Conservation (phyloP, 2,113 vertebrate genomes). For the Thalassarche chlororhynchos region DNA sequence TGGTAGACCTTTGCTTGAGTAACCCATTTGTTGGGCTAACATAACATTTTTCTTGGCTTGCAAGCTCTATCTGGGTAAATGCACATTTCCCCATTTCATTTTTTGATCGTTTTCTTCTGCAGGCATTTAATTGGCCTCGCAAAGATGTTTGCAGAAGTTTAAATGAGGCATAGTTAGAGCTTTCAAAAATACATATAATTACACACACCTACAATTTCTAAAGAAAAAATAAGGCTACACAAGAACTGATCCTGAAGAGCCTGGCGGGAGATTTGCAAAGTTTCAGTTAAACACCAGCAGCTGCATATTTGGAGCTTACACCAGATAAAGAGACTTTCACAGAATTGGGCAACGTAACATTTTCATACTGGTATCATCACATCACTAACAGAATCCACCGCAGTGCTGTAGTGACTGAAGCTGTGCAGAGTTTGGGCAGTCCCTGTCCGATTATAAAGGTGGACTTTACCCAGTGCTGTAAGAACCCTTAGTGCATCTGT, state of each 20-base stretch:
- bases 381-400: not conserved
- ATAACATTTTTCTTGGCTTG: slow-evolving; percentile 81
- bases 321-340: not conserved
- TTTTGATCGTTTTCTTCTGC: slow-evolving; percentile 70
- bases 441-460: fast-evolving
- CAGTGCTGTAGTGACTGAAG: not conserved
- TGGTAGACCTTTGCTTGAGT: slow-evolving; percentile 72
- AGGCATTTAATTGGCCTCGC: slow-evolving; percentile 72
- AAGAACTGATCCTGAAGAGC: slow-evolving; percentile 45
- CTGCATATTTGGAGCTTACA: not conserved
- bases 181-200: slow-evolving; percentile 74
- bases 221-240: slow-evolving; percentile 60
- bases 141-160: slow-evolving; percentile 72
- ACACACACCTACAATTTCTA: slow-evolving; percentile 64
- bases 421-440: not conserved
- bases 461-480: not conserved
- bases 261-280: not conserved
- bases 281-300: slow-evolving; percentile 8
- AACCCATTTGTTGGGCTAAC: slow-evolving; percentile 75
- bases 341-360: not conserved
- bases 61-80: slow-evolving; percentile 58
- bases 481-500: not conserved
- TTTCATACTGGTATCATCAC: not conserved
- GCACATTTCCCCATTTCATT: slow-evolving; percentile 63
- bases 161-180: slow-evolving; percentile 68